A percentile compares a stretch with the other conserved stretches of the same genome.
Conservation (phyloP, 2,113 vertebrate species). For the Vulpes ferrilata region DNA sequence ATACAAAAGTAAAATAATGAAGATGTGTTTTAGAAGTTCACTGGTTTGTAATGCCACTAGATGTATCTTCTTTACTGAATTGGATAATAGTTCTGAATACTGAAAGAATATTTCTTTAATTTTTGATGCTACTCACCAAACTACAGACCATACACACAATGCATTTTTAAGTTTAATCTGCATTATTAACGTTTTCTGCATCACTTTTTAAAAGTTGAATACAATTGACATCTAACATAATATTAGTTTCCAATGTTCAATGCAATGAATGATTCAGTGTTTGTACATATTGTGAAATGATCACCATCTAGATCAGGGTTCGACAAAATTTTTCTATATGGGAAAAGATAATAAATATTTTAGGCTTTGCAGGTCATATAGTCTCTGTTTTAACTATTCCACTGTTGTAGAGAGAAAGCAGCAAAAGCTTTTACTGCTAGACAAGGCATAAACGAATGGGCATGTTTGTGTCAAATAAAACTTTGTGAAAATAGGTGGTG, state of each 20-base stretch:
- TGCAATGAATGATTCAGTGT: background rate
- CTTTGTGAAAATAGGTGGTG: background rate
- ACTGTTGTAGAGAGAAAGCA: background rate
- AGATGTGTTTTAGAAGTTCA: background rate
- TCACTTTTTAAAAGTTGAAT: background rate
- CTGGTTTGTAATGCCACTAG: background rate
- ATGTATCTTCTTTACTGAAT: background rate
- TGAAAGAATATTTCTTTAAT: background rate
- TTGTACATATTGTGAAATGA: background rate
- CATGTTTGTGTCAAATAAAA: background rate
- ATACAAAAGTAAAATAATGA: background rate
- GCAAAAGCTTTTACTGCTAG: background rate
- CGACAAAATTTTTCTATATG: background rate
- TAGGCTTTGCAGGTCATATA: background rate
- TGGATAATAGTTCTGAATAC: slow-evolving; percentile 18
- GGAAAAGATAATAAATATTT: background rate
- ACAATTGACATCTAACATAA: background rate
- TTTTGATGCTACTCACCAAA: background rate
- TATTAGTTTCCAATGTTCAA: background rate
- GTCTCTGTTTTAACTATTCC: background rate
- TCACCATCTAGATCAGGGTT: background rate
- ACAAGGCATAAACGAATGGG: background rate
- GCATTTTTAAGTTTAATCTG: background rate
- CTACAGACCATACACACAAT: background rate
- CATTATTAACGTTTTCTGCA: background rate